phyloP scores from a whole-genome alignment of 1,140 invertebrate species.

The Cyrtorhinus lividipennis region DNA sequence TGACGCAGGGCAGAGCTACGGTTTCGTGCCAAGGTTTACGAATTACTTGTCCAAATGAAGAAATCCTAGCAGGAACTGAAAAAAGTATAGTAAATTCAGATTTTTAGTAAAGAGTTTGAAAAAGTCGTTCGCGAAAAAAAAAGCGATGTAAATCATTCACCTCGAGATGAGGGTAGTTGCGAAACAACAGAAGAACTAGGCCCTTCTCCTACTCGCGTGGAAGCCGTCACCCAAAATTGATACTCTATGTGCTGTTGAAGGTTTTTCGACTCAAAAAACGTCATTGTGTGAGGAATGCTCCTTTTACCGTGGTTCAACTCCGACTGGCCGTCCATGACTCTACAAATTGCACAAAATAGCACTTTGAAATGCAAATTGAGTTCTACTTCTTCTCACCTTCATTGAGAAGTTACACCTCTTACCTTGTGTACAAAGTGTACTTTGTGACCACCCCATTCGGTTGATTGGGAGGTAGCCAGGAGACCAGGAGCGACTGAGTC shows the following conservation, averaged over 20 bases:
- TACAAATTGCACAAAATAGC: conserved; percentile 19
- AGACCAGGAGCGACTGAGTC: conserved; percentile 55
- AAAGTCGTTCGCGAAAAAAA: neutral
- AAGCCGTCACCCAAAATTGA: conserved; percentile 67
- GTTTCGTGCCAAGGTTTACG: conserved; percentile 49
- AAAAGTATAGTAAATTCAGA: neutral
- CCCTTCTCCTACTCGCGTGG: conserved; percentile 58
- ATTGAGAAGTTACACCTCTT: conserved; percentile 18
- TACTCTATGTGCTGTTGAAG: conserved; percentile 63
- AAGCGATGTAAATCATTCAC: conserved; percentile 24
- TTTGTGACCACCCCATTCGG: conserved; percentile 66
- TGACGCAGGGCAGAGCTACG: conserved; percentile 43
- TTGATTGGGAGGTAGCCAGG: conserved; percentile 59
- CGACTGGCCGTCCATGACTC: conserved; percentile 47
- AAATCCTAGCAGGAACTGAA: conserved; percentile 47
- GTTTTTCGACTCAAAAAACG: conserved; percentile 47
- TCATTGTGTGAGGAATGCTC: conserved; percentile 43
- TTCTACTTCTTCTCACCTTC: too few species aligned
- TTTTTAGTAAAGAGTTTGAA: neutral
- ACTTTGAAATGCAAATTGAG: neutral
- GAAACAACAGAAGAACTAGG: conserved; percentile 51
- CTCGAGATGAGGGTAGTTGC: conserved; percentile 39
- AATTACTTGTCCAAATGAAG: conserved; percentile 48
- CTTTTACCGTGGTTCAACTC: conserved; percentile 52
- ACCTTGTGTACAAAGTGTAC: conserved; percentile 61